Percentiles rank a stretch among this genome's conserved stretches.
phyloP scores from a whole-genome alignment of 2,888 invertebrate species.

The Lasioglossum calceatum region DNA sequence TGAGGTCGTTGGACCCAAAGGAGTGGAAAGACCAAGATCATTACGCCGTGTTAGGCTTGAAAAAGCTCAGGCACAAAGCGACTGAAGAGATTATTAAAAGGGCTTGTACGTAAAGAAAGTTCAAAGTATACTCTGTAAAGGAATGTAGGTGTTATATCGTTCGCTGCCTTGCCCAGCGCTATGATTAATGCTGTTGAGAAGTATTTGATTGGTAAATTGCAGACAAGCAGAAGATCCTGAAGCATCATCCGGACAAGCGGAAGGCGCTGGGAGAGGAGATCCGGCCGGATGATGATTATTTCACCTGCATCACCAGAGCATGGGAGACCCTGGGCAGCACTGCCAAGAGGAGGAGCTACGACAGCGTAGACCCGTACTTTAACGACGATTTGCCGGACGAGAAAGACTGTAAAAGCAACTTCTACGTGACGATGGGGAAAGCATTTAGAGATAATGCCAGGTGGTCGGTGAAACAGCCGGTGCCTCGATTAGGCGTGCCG shows the following conservation, averaged over 20 bases:
- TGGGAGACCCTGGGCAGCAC: conserved; percentile 95
- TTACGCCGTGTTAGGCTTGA: conserved; percentile 97
- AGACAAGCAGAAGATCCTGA: conserved; percentile 93
- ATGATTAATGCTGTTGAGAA: conserved; percentile 41
- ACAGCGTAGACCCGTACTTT: conserved; percentile 98
- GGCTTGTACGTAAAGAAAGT: conserved; percentile 90
- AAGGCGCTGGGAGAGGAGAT: conserved; percentile 95
- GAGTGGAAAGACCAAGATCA: conserved; percentile 99
- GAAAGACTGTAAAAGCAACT: conserved; percentile 91
- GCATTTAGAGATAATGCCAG: conserved; percentile 92
- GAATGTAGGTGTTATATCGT: conserved; percentile 67
- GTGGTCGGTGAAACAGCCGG: conserved; percentile 96
- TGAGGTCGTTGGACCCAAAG: conserved; percentile 96
- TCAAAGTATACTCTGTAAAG: conserved; percentile 62
- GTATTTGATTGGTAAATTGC: conserved; percentile 56
- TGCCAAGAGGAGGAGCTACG: conserved; percentile 94
- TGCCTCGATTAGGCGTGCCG: conserved; percentile 93
- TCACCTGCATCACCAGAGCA: conserved; percentile 99
- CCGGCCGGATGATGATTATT: conserved; percentile 97
- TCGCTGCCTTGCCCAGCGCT: conserved; percentile 13
- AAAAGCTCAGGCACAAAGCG: conserved; percentile 92
- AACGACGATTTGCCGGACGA: conserved; percentile 94
- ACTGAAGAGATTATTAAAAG: conserved; percentile 97
- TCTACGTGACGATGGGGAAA: conserved; percentile 88
- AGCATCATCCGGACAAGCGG: conserved; percentile 99